These are phyloP conservation scores for Pentalonia nigronervosa DNA, from an alignment of 1,140 invertebrate species.

Conservation along the genomic window DNA sequence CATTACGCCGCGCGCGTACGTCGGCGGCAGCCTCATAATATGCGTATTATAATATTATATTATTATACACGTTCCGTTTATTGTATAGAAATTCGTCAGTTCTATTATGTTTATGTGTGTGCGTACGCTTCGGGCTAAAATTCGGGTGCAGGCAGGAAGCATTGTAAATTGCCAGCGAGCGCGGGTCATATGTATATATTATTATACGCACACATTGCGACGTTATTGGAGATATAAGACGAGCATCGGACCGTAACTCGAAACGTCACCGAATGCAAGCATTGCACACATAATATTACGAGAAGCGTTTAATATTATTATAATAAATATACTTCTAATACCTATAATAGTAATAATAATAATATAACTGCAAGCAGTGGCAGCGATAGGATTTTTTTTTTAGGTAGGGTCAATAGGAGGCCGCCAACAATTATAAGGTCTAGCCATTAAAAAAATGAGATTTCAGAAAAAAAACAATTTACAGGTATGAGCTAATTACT, in stretches of 20 bases:
- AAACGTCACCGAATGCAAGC: not conserved
- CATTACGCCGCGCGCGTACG: not conserved
- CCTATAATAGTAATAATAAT: not conserved
- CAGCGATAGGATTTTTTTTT: too few species aligned
- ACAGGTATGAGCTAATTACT: too few species aligned
- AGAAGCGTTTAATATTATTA: not conserved
- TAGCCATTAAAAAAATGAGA: too few species aligned
- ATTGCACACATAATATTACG: not conserved
- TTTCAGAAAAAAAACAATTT: too few species aligned
- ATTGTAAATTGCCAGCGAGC: not conserved
- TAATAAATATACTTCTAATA: too few species aligned
- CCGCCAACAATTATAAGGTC: too few species aligned
- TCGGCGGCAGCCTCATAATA: not conserved
- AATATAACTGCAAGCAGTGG: too few species aligned
- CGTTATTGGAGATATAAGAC: not conserved
- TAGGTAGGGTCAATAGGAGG: too few species aligned
- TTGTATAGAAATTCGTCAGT: not conserved
- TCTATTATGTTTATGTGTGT: not conserved
- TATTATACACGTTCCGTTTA: not conserved
- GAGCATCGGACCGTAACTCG: not conserved
- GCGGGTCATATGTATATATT: not conserved
- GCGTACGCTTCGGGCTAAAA: not conserved
- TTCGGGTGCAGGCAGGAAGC: conserved; percentile 31
- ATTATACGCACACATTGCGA: not conserved
- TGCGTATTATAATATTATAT: not conserved